phyloP scores from a whole-genome alignment of 2,888 invertebrate species.

The Escarpia spicata region DNA sequence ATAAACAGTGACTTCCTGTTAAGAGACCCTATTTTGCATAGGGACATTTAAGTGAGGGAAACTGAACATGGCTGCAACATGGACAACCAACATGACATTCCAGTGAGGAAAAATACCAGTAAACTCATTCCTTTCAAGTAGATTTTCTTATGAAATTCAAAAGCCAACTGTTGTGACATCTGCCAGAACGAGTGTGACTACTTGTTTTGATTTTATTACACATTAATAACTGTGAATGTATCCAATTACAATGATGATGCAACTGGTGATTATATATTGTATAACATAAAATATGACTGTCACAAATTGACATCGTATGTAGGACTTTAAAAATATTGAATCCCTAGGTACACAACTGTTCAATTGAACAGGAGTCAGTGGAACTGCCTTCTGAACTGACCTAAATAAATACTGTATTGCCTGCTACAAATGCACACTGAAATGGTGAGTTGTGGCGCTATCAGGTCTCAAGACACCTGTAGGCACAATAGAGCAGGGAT shows the following conservation, averaged over 20 bases:
- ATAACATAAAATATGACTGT: neutral
- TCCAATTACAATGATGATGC: neutral
- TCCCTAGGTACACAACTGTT: neutral
- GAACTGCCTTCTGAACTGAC: neutral
- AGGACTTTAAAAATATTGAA: neutral
- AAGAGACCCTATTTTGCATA: neutral
- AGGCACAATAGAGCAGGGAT: neutral
- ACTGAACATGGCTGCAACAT: neutral
- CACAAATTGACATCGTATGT: neutral
- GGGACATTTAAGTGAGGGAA: neutral
- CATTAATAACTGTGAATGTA: neutral
- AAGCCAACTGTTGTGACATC: neutral
- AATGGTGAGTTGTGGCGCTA: neutral
- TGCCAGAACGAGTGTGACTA: neutral
- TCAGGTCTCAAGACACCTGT: neutral
- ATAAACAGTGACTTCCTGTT: neutral
- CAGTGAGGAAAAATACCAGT: neutral
- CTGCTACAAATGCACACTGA: neutral
- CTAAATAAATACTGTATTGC: constrained; percentile 3
- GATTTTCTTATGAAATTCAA: neutral
- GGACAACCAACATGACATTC: neutral
- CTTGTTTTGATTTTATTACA: neutral
- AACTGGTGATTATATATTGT: neutral
- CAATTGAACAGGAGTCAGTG: neutral
- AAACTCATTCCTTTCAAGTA: neutral